Evolutionary conservation across 2,888 invertebrate genomes (phyloP).

Genomic region (Tetropium fuscum): DNA sequence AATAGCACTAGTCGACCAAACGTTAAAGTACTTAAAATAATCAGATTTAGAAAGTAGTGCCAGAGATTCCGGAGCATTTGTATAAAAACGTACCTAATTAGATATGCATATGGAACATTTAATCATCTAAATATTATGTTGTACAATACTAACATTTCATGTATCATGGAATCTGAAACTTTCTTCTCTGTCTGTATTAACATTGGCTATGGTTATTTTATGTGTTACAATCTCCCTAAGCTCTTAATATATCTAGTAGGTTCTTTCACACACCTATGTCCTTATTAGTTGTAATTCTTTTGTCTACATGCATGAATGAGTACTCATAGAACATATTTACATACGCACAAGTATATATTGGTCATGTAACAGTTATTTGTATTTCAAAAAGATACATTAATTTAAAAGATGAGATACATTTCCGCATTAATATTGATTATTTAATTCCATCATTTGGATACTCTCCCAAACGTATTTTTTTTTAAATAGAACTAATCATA

Average conservation of each 20-base stretch:
- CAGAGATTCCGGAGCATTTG: not conserved
- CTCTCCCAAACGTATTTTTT: no score
- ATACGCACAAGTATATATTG: no score
- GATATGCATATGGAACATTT: not conserved
- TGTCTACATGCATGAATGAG: slow-evolving; percentile 6
- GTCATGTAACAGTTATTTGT: no score
- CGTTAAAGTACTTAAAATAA: slow-evolving; percentile 1
- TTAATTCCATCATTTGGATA: no score
- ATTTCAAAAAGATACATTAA: no score
- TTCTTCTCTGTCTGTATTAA: slow-evolving; percentile 5
- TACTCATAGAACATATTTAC: slow-evolving; percentile 6
- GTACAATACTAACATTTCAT: slow-evolving; percentile 9
- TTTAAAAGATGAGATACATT: no score
- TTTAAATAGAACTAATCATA: no score
- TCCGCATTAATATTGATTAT: no score
- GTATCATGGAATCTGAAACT: not conserved
- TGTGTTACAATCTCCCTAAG: not conserved
- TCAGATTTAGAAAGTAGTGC: slow-evolving; percentile 8
- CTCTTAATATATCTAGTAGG: not conserved
- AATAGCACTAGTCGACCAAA: no score
- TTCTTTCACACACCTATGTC: slow-evolving; percentile 1
- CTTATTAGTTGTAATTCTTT: slow-evolving; percentile 4
- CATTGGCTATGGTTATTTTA: slow-evolving; percentile 10
- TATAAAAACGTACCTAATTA: slow-evolving; percentile 2
- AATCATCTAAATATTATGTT: not conserved